phyloP scores from a whole-genome alignment of 2,113 vertebrate genomes.

The Centropus unirufus region DNA sequence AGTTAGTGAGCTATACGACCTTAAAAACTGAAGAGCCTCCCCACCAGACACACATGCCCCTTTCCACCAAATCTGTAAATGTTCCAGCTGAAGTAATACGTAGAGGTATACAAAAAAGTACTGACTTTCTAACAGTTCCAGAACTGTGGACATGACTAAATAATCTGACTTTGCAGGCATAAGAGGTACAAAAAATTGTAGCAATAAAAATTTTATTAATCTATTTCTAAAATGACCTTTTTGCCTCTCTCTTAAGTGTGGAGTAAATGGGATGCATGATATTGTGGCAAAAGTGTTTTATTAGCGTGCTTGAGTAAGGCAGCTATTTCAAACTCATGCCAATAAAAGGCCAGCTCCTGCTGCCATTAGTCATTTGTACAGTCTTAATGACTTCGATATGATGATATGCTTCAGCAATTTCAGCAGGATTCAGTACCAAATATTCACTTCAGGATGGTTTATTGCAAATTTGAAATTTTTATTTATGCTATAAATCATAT shows the following conservation, averaged over 20 bases:
- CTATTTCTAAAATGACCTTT: slow-evolving; percentile 66
- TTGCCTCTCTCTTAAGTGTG: slow-evolving; percentile 36
- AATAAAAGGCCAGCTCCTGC: slow-evolving; percentile 23
- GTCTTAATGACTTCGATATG: neutral
- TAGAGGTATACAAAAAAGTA: slow-evolving; percentile 14
- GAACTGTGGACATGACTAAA: slow-evolving; percentile 24
- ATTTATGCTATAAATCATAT: slow-evolving; percentile 41
- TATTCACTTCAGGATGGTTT: slow-evolving; percentile 14
- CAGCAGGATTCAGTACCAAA: neutral
- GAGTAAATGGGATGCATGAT: slow-evolving; percentile 42
- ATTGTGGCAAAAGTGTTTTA: slow-evolving; percentile 33
- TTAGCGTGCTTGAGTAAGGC: slow-evolving; percentile 4
- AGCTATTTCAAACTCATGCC: slow-evolving; percentile 14
- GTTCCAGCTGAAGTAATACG: slow-evolving; percentile 11
- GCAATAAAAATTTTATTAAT: slow-evolving; percentile 62
- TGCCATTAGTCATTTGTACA: slow-evolving; percentile 35
- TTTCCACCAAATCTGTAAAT: neutral
- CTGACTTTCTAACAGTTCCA: neutral
- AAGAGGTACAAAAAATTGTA: slow-evolving; percentile 33
- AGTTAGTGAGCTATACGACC: neutral
- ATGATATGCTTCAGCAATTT: slow-evolving; percentile 4
- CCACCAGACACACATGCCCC: no score
- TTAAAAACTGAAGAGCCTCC: neutral
- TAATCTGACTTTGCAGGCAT: slow-evolving; percentile 26
- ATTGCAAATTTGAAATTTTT: slow-evolving; percentile 36